Evolutionary conservation across 2,113 vertebrate species (phyloP), one percentile per base, ranked within the genome.

Genomic region (Sturnira hondurensis): DNA sequence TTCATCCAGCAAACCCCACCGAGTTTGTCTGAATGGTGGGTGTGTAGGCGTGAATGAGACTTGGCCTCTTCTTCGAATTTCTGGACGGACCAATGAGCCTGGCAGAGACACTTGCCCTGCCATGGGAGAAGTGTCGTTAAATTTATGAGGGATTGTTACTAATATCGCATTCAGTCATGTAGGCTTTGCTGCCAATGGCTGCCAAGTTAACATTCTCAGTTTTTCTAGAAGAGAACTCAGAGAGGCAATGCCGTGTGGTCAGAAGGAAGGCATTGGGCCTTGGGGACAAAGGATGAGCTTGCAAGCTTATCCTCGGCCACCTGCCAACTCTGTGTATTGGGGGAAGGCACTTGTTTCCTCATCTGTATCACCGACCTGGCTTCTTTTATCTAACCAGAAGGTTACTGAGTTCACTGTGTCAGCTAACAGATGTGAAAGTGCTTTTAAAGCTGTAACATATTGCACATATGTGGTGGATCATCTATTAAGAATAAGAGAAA

Each of bases 401-500:
- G 14, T 78, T 56, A n/a, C 63, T 56, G 9, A 65, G 45, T 58
- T 80, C n/a, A 88, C 50, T 20, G 1, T 16, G 80, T 47, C 56
- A 52, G n/a, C 77, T 24, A 73, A 36, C 38, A 89, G 88, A 90
- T 61, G n/a, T 68, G 67, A 33, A 93, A 65, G 43, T 88, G 31
- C 38, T 58, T 89, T 89, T 74, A 50, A 86, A 54, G 61, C 54
- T 43, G 14, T 33, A 68, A 63, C 26, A n/a, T 74, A 17, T 7
- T 68, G 43, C 22, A 31, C 10, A 12, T 36, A 61, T 17, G 7
- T 28, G 68, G 22, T 7, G 77, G 80, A 63, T 70, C 54, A 50
- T 68, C 92, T 80, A n/a, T 81, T 78, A 71, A 82, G 81, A 87
- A 84, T 74, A 94, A 89, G 22, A 86, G 36, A 80, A 81, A 90